phyloP scores from a whole-genome alignment of 2,888 invertebrate genomes.

The Hartigia nigra region DNA sequence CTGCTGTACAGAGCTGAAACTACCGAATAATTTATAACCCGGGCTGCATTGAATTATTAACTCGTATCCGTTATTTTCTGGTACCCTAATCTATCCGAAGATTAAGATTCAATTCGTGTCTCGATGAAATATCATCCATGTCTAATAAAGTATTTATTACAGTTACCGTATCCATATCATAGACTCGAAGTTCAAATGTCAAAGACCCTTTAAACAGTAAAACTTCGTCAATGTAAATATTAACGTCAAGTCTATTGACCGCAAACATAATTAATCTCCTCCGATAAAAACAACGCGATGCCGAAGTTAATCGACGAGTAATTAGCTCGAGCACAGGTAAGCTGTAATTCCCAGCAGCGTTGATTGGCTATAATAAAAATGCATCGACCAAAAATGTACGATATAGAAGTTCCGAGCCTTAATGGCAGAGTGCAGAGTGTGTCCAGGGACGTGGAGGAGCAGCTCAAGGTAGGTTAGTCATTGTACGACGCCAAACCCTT shows the following conservation, averaged over 20 bases:
- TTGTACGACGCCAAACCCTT: not conserved
- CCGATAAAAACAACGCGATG: too few relatives aligned
- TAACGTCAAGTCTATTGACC: not conserved
- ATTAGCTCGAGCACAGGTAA: too few relatives aligned
- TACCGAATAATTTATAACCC: slow-evolving; percentile 28
- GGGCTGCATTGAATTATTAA: slow-evolving; percentile 32
- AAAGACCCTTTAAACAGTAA: not conserved
- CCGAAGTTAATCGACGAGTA: too few relatives aligned
- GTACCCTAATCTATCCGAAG: not conserved
- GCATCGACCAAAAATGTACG: too few relatives aligned
- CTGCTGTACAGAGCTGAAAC: slow-evolving; percentile 17
- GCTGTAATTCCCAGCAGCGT: too few relatives aligned
- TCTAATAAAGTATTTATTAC: not conserved
- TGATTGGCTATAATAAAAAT: too few relatives aligned
- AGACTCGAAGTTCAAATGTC: not conserved
- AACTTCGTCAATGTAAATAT: not conserved
- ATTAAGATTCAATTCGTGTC: not conserved
- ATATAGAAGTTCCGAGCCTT: not conserved
- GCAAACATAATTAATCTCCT: not conserved
- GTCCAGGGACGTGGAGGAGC: not conserved
- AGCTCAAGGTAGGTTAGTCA: not conserved
- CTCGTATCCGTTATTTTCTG: slow-evolving; percentile 22
- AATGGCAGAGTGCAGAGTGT: not conserved
- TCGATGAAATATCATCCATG: not conserved
- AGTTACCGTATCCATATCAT: not conserved